A percentile compares a stretch with the other conserved stretches of the same genome.
Conservation (phyloP, 2,797 vertebrate species). For the Acanthurus tractus region DNA sequence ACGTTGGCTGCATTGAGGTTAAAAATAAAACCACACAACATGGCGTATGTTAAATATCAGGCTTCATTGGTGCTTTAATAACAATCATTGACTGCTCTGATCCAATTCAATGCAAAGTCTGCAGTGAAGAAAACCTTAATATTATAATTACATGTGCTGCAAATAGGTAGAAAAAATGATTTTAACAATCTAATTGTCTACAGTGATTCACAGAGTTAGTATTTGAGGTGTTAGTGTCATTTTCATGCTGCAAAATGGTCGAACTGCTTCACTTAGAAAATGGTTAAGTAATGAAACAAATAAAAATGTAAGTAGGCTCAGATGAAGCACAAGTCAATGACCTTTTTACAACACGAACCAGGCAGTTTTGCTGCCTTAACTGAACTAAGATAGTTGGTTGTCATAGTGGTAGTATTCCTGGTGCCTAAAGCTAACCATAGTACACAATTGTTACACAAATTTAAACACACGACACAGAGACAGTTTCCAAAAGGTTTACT, state of each 20-base stretch:
- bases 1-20: neutral
- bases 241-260: neutral
- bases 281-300: neutral
- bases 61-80: neutral
- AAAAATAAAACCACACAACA: neutral
- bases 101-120: slow-evolving; percentile 5
- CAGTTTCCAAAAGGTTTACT: too few species aligned
- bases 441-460: too few species aligned
- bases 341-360: too few species aligned
- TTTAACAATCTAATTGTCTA: neutral
- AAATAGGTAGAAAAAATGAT: too few species aligned
- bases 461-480: too few species aligned
- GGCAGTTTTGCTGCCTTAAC: too few species aligned
- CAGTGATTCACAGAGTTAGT: neutral
- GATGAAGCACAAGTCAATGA: too few species aligned
- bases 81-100: slow-evolving; percentile 18
- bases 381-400: too few species aligned
- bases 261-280: slow-evolving; percentile 12
- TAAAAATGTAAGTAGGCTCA: too few species aligned
- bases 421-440: too few species aligned
- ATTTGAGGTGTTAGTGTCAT: neutral
- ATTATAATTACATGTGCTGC: too few species aligned
- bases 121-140: neutral
- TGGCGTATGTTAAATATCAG: neutral
- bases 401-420: too few species aligned